Evolutionary conservation across 1,140 invertebrate genomes (phyloP).

Genomic region (Drosophila subobscura): DNA sequence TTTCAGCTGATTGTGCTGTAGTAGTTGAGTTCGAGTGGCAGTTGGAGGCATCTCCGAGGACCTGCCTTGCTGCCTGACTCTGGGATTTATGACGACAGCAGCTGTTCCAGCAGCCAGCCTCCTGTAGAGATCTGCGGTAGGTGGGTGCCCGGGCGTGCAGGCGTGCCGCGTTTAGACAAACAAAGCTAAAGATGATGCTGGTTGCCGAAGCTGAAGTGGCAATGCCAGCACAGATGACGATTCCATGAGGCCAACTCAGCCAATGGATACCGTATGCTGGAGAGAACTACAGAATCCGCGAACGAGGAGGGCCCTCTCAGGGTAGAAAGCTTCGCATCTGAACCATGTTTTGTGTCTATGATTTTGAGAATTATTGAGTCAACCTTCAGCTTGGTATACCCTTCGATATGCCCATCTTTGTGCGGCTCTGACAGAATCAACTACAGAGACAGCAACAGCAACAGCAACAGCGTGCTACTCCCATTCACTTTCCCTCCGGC

Average conservation of each 20-base stretch:
- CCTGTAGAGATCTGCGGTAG: constrained; percentile 23
- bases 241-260: background rate
- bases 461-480: constrained; percentile 31
- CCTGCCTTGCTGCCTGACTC: constrained; percentile 25
- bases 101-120: constrained; percentile 50
- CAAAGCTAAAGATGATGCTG: constrained; percentile 38
- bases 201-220: background rate
- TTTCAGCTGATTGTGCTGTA: constrained; percentile 59
- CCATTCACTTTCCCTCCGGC: constrained; percentile 6
- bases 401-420: constrained; percentile 11
- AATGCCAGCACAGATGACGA: constrained; percentile 15
- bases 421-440: constrained; percentile 34
- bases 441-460: background rate
- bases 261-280: no score
- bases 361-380: no score
- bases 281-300: no score
- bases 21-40: constrained; percentile 37
- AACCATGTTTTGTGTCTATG: no score
- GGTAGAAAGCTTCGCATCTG: no score
- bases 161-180: constrained; percentile 56
- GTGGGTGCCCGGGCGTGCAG: background rate
- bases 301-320: no score
- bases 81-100: constrained; percentile 75
- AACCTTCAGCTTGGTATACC: constrained; percentile 23
- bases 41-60: constrained; percentile 7